Base-by-base conservation (phyloP, 2,888 invertebrate species). In the Synergus japonicus region DNA sequence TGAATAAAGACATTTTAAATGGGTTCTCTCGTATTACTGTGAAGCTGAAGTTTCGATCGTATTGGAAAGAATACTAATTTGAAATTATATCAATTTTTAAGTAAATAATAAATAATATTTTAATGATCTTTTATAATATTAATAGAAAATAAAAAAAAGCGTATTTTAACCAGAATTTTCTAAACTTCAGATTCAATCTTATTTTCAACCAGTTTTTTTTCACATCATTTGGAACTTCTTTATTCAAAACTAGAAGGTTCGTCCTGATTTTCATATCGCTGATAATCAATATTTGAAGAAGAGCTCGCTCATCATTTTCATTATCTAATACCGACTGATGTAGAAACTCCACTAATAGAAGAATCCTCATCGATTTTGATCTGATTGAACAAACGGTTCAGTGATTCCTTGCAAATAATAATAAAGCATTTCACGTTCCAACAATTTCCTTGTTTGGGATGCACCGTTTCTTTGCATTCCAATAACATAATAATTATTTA, bases 1-100 rank as follows among this genome's bases (percentile, higher is more conserved):
- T 86, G 86, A 88, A 88, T 85, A 88, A 88, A 88, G 81, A 84
- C 82, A 86, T 88, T 89, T 87, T 85, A 81, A 87, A 87, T 86
- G 73, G 37, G 41, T n/a, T 22, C 63, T 29, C 63, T 63, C 5
- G 29, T 63, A 63, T n/a, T 41, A 54, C n/a, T 73, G 9, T 73
- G 54, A 54, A 73, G 37, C 73, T 37, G 29, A 54, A 15, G 73
- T 54, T 73, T 54, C 37, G 4, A 73, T 29, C 37, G 41, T n/a
- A 49, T 73, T 46, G 46, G 43, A 41, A 18, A n/a, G 4, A 2
- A 54, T 54, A 12, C 8, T 18, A 18, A 54, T 54, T 54, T 3
- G n/a, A n/a, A 54, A 54, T n/a, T n/a, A 5, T n/a, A 54, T 54
- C 5, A 0, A 54, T 8, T 54, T 54, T n/a, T 2, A 54, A 8